Percentiles rank a stretch among this genome's conserved stretches.
These are phyloP conservation scores for Exaiptasia diaphana DNA, from an alignment of 64 coral and sea anemone genomes.

Conservation along the genomic window DNA sequence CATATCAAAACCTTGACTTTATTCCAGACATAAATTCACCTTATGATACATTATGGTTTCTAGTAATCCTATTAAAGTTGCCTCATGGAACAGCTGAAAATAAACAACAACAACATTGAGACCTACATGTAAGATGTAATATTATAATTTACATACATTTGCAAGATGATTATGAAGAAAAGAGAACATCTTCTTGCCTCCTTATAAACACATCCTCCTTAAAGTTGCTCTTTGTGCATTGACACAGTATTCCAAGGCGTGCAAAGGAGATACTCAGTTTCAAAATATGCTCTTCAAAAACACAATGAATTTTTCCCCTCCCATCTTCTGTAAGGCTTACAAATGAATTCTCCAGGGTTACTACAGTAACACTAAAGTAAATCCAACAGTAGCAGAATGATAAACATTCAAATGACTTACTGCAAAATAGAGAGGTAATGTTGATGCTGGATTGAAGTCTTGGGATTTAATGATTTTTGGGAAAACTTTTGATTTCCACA, in stretches of 20 bases:
- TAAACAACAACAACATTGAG: not conserved
- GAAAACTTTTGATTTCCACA: constrained; percentile 91
- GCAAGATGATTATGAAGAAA: too few species aligned
- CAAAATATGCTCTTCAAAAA: not conserved
- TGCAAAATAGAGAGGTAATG: constrained; percentile 95
- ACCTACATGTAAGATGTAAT: too few species aligned
- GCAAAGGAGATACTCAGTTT: too few species aligned
- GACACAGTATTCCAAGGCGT: too few species aligned
- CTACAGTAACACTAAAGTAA: not conserved
- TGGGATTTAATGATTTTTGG: constrained; percentile 53
- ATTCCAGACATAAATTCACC: constrained; percentile 50
- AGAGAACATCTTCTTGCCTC: too few species aligned
- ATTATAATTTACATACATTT: too few species aligned
- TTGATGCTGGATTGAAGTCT: constrained; percentile 76
- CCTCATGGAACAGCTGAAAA: constrained; percentile 93
- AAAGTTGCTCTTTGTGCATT: too few species aligned
- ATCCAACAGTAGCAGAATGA: not conserved
- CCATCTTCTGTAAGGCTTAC: too few species aligned
- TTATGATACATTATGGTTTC: constrained; percentile 88
- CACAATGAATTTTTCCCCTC: too few species aligned
- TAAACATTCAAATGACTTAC: constrained; percentile 45
- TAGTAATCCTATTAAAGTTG: constrained; percentile 79
- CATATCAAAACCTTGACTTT: too few species aligned
- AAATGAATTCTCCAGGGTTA: not conserved
- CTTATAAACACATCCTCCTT: too few species aligned